Percentiles rank a stretch among this genome's conserved stretches.
Conservation (phyloP, 1,140 invertebrate genomes). For the Drosophila repletoides region DNA sequence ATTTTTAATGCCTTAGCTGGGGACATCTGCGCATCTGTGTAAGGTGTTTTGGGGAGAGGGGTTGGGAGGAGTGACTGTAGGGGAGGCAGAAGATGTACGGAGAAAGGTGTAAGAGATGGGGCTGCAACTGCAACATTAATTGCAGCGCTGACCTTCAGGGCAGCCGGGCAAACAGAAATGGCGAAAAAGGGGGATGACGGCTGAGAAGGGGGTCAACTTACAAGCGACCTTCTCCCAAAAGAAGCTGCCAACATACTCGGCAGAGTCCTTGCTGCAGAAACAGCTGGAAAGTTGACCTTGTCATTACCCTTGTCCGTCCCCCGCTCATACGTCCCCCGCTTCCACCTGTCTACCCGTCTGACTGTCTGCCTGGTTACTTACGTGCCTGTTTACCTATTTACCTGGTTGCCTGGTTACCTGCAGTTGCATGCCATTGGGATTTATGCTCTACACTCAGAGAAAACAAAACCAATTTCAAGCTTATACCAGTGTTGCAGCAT, state of each 20-base stretch:
- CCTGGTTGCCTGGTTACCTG: slow-evolving; percentile 23
- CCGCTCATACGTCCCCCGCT: neutral
- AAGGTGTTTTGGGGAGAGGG: neutral
- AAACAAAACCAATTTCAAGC: no score
- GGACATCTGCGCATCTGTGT: neutral
- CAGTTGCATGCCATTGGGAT: slow-evolving; percentile 45
- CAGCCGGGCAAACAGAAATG: neutral
- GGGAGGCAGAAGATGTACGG: slow-evolving; percentile 1
- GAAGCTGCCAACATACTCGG: slow-evolving; percentile 19
- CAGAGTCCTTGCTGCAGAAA: slow-evolving; percentile 6
- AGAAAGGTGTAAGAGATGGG: slow-evolving; percentile 7
- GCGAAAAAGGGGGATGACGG: no score
- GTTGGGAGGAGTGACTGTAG: neutral
- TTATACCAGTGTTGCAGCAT: no score
- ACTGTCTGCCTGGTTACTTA: neutral
- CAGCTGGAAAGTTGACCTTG: slow-evolving; percentile 25
- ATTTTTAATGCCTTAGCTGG: slow-evolving; percentile 54
- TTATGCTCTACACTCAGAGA: slow-evolving; percentile 40
- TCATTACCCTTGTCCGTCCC: slow-evolving; percentile 30
- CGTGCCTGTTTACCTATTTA: neutral
- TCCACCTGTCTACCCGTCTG: no score
- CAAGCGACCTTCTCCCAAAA: slow-evolving; percentile 18
- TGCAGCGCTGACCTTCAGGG: slow-evolving; percentile 31
- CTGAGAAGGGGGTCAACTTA: neutral
- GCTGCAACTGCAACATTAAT: slow-evolving; percentile 41